phyloP scores from a whole-genome alignment of 1,140 invertebrate genomes.

The Cyclargus thomasi region DNA sequence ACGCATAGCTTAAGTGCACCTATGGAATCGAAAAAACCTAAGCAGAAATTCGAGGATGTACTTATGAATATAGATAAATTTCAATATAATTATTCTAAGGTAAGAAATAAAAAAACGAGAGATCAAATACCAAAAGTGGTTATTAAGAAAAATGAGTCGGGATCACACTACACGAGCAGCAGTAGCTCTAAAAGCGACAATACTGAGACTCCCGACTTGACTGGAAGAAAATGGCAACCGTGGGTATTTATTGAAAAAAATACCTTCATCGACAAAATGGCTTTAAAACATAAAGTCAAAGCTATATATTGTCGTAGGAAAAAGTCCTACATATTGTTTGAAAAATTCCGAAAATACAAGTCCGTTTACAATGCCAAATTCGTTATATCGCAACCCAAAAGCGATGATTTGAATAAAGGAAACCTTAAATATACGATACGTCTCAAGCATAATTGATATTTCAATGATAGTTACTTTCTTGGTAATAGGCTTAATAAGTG shows the following conservation, averaged over 20 bases:
- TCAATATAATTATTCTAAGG: constrained; percentile 61
- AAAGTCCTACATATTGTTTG: constrained; percentile 54
- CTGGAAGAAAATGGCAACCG: constrained; percentile 71
- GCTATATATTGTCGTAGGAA: constrained; percentile 60
- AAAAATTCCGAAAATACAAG: constrained; percentile 63
- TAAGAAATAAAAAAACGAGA: constrained; percentile 59
- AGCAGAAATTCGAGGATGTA: constrained; percentile 73
- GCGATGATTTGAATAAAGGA: constrained; percentile 38
- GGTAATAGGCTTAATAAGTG: constrained; percentile 8
- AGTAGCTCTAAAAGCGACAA: constrained; percentile 37
- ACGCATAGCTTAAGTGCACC: constrained; percentile 30
- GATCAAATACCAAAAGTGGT: constrained; percentile 66
- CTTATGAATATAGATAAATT: constrained; percentile 71
- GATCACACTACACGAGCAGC: constrained; percentile 66
- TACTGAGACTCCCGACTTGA: constrained; percentile 55
- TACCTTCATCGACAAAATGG: constrained; percentile 68
- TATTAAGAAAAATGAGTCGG: constrained; percentile 68
- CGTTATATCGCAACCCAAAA: constrained; percentile 54
- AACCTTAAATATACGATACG: constrained; percentile 63
- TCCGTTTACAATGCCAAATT: constrained; percentile 57
- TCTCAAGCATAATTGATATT: constrained; percentile 45
- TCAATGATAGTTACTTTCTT: constrained; percentile 18
- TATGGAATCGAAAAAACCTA: constrained; percentile 47
- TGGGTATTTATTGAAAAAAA: constrained; percentile 70
- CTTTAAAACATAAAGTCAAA: constrained; percentile 50